A percentile compares a stretch with the other conserved stretches of the same genome.
phyloP scores from a whole-genome alignment of 2,888 invertebrate genomes.

The Plagodis dolabraria region DNA sequence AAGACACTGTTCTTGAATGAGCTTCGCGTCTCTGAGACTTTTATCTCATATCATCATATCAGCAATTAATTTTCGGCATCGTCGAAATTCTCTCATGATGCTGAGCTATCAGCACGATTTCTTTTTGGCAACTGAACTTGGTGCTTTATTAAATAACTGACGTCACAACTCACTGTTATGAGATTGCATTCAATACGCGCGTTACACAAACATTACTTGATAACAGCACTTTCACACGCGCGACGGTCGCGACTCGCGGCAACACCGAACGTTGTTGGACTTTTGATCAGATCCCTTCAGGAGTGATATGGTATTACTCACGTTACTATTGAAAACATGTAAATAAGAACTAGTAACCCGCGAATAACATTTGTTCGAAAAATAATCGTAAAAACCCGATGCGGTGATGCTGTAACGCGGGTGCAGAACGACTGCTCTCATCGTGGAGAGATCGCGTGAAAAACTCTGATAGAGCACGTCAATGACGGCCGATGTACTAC shows the following conservation, averaged over 20 bases:
- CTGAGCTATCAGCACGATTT: slow-evolving; percentile 15
- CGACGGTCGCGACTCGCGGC: neutral
- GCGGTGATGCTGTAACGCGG: slow-evolving; percentile 64
- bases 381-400: slow-evolving; percentile 40
- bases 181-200: slow-evolving; percentile 49
- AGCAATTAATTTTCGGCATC: slow-evolving; percentile 43
- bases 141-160: slow-evolving; percentile 36
- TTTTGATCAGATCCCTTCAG: neutral
- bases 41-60: slow-evolving; percentile 40
- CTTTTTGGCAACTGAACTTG: slow-evolving; percentile 41
- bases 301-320: neutral
- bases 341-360: too few species aligned
- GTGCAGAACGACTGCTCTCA: slow-evolving; percentile 75
- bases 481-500: slow-evolving; percentile 49
- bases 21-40: slow-evolving; percentile 31
- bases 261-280: too few species aligned
- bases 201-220: slow-evolving; percentile 47
- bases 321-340: too few species aligned
- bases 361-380: slow-evolving; percentile 18
- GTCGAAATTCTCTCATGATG: slow-evolving; percentile 13
- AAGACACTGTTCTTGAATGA: slow-evolving; percentile 45
- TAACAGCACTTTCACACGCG: slow-evolving; percentile 46
- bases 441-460: slow-evolving; percentile 82
- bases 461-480: slow-evolving; percentile 74
- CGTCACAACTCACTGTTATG: slow-evolving; percentile 55